Percentiles rank a stretch among this genome's conserved stretches.
Evolutionary conservation across 2,797 vertebrate species (phyloP).

Genomic region (Liparis tanakae): DNA sequence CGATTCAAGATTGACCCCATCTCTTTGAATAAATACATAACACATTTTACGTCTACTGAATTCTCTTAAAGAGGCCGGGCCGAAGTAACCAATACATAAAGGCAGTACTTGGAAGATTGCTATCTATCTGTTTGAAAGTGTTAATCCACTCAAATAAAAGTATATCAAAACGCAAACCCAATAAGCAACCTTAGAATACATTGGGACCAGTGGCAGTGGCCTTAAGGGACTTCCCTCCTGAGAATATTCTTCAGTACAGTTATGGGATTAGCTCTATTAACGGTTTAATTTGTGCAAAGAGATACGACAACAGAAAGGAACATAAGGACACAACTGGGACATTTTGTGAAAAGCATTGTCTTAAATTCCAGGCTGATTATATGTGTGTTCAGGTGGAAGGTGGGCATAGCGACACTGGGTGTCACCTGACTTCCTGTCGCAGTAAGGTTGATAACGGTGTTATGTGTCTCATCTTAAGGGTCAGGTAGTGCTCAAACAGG

Average conservation of each 20-base stretch:
- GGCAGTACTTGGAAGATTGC: background rate
- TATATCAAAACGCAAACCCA: background rate
- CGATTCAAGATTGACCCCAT: background rate
- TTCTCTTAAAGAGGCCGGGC: background rate
- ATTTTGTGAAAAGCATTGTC: background rate
- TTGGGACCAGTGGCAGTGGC: background rate
- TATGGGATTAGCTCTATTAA: background rate
- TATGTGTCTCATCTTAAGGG: background rate
- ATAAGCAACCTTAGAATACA: background rate
- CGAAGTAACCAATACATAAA: background rate
- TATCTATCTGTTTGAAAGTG: background rate
- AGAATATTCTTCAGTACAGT: background rate
- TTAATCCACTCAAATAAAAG: background rate
- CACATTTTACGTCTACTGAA: background rate
- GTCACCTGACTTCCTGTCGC: background rate
- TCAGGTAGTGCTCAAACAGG: background rate
- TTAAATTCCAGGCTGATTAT: background rate
- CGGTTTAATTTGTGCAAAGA: background rate
- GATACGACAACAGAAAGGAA: background rate
- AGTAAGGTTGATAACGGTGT: conserved; percentile 9
- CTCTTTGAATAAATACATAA: background rate
- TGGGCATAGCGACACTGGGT: background rate
- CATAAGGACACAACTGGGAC: background rate
- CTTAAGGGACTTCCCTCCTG: background rate
- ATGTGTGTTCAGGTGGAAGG: background rate